Conservation (phyloP, 2,113 vertebrate genomes). For the Ploceus nigricollis region DNA sequence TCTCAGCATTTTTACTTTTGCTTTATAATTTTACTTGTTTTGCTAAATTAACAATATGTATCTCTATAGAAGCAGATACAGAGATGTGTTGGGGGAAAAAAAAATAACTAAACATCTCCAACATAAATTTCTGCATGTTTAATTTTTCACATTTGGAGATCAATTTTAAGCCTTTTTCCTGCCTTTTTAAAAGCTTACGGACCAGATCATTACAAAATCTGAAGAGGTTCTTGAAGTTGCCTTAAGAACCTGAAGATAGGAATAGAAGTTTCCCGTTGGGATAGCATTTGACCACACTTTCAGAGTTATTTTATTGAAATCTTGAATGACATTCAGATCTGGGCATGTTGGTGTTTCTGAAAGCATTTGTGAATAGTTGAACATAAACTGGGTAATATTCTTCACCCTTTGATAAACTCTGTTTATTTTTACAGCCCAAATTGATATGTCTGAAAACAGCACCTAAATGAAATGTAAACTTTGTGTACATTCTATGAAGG, state of each 20-base stretch:
- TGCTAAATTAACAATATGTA: neutral
- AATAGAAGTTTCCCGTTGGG: neutral
- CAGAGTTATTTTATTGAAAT: neutral
- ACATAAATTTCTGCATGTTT: neutral
- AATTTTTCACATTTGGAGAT: neutral
- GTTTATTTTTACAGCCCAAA: neutral
- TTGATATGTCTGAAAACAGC: neutral
- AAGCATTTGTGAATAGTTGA: neutral
- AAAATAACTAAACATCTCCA: neutral
- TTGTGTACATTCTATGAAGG: neutral
- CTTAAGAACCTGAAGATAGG: neutral
- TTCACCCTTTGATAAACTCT: neutral
- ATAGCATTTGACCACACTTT: neutral
- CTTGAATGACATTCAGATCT: neutral
- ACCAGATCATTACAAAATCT: neutral
- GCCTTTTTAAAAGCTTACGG: neutral
- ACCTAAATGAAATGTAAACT: neutral
- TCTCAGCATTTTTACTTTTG: neutral
- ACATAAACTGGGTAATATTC: neutral
- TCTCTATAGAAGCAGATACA: neutral
- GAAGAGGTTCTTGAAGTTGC: neutral
- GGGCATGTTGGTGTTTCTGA: neutral
- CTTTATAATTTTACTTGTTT: neutral
- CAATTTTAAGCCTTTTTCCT: neutral
- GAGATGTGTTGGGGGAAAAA: neutral